A percentile compares a stretch with the other conserved stretches of the same genome.
phyloP scores from a whole-genome alignment of 2,888 invertebrate species.

The Diogma glabrata region DNA sequence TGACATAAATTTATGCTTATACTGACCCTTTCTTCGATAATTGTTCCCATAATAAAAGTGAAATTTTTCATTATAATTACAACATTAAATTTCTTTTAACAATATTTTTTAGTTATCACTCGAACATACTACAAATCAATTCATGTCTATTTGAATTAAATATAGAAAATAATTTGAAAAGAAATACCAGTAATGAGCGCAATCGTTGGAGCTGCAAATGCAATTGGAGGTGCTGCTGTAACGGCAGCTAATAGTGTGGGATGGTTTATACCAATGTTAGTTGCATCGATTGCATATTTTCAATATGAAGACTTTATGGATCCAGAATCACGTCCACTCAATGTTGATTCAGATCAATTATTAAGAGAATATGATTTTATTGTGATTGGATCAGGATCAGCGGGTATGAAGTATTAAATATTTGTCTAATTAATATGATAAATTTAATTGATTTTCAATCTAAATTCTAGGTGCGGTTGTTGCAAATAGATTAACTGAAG shows the following conservation, averaged over 20 bases:
- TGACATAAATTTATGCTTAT: too few relatives aligned
- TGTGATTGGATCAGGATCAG: constrained; percentile 76
- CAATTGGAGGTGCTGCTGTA: constrained; percentile 55
- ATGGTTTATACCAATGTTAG: constrained; percentile 73
- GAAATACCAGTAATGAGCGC: too few relatives aligned
- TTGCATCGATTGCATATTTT: constrained; percentile 77
- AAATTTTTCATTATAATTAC: too few relatives aligned
- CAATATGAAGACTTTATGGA: constrained; percentile 77
- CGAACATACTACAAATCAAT: too few relatives aligned
- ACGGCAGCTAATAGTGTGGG: constrained; percentile 56
- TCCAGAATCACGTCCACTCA: constrained; percentile 67
- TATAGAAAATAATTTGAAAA: too few relatives aligned
- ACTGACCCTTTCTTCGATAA: too few relatives aligned
- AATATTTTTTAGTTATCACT: too few relatives aligned
- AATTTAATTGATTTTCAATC: background rate
- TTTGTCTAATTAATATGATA: background rate
- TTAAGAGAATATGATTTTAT: constrained; percentile 70
- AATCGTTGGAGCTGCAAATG: constrained; percentile 50
- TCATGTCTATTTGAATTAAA: too few relatives aligned
- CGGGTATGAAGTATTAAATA: constrained; percentile 54
- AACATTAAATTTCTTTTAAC: too few relatives aligned
- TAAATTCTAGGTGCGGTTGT: constrained; percentile 57
- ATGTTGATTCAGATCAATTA: constrained; percentile 52
- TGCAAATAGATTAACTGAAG: constrained; percentile 69
- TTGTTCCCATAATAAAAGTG: too few relatives aligned